Percentiles rank a stretch among this genome's conserved stretches.
Conservation (phyloP, 1,140 invertebrate species). For the Drosophila baimaii region DNA sequence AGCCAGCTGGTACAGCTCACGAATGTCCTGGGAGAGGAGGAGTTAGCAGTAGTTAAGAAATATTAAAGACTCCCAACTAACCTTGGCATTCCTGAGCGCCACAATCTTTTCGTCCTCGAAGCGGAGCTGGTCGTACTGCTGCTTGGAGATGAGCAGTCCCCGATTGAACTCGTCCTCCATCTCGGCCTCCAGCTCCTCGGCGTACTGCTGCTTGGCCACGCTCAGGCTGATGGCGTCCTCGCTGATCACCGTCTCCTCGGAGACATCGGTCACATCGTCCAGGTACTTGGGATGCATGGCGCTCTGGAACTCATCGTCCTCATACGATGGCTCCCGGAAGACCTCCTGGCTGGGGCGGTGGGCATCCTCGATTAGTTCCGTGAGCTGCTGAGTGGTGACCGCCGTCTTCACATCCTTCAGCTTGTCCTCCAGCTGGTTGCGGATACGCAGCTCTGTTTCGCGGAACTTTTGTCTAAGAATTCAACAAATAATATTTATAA, state of each 20-base stretch:
- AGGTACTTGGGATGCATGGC: slow-evolving; percentile 49
- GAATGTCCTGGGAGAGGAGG: slow-evolving; percentile 56
- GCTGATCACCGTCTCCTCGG: slow-evolving; percentile 61
- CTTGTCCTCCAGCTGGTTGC: slow-evolving; percentile 69
- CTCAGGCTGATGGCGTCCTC: slow-evolving; percentile 67
- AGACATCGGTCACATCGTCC: slow-evolving; percentile 71
- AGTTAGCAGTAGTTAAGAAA: neutral
- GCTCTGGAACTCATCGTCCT: slow-evolving; percentile 42
- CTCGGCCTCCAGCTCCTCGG: slow-evolving; percentile 67
- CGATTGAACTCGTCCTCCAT: slow-evolving; percentile 79
- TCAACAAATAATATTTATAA: neutral
- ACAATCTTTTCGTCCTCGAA: slow-evolving; percentile 78
- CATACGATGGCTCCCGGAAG: slow-evolving; percentile 31
- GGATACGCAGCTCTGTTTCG: slow-evolving; percentile 77
- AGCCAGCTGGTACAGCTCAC: slow-evolving; percentile 78
- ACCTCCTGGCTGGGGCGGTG: slow-evolving; percentile 41
- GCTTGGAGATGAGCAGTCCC: slow-evolving; percentile 71
- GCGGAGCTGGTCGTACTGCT: slow-evolving; percentile 77
- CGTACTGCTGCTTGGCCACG: slow-evolving; percentile 71
- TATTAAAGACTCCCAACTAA: slow-evolving; percentile 8
- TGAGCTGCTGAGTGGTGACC: slow-evolving; percentile 29
- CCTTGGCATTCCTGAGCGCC: slow-evolving; percentile 71
- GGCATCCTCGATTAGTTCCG: slow-evolving; percentile 45
- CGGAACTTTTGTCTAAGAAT: slow-evolving; percentile 74
- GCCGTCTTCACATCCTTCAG: slow-evolving; percentile 39